phyloP scores from a whole-genome alignment of 2,113 vertebrate species.

The Trogon surrucura region DNA sequence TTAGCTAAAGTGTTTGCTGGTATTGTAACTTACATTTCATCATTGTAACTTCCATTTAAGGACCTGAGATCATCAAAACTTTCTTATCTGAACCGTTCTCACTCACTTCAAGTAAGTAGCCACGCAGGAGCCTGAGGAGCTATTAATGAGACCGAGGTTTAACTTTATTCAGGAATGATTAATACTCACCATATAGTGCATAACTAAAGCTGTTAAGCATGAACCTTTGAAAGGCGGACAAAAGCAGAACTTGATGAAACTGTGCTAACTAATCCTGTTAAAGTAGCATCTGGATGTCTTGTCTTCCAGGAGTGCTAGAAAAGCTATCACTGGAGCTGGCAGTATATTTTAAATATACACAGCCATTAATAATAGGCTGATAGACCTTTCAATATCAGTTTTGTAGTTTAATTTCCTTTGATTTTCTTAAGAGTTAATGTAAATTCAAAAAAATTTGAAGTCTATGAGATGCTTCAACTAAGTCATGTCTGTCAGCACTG shows the following conservation, averaged over 20 bases:
- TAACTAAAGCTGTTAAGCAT: not conserved
- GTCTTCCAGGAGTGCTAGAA: not conserved
- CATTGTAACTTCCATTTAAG: not conserved
- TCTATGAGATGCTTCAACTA: not conserved
- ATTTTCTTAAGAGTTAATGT: not conserved
- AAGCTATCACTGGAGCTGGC: not conserved
- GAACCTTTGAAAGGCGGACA: not conserved
- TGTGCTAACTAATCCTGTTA: not conserved
- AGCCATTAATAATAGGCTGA: not conserved
- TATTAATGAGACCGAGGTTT: not conserved
- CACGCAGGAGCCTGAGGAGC: not conserved
- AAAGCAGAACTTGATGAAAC: not conserved
- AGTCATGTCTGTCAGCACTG: not conserved
- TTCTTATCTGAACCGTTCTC: not conserved
- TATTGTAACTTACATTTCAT: not conserved
- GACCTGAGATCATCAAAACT: not conserved
- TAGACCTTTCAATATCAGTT: not conserved
- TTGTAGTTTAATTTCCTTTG: not conserved
- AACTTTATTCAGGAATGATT: not conserved
- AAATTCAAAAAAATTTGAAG: not conserved
- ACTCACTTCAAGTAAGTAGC: not conserved
- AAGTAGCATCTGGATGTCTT: not conserved
- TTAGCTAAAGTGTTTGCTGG: not conserved
- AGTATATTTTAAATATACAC: not conserved
- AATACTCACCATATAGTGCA: not conserved